Conservation (phyloP, 1,140 invertebrate species). For the Macrobrachium rosenbergii region DNA sequence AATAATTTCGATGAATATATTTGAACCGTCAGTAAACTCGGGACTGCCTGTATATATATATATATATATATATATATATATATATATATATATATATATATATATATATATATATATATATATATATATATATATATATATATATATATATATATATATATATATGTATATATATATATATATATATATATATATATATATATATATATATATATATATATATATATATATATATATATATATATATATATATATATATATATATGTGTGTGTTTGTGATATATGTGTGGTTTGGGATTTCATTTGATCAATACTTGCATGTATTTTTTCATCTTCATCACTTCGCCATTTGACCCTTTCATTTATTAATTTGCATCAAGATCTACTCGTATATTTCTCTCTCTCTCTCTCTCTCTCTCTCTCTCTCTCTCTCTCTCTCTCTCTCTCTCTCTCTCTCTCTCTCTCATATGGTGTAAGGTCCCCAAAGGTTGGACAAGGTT, state of each 20-base stretch:
- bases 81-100: too few relatives aligned
- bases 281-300: background rate
- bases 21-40: too few relatives aligned
- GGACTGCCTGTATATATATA: too few relatives aligned
- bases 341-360: background rate
- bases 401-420: background rate
- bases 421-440: background rate
- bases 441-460: background rate
- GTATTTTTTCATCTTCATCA: background rate
- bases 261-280: background rate
- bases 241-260: slow-evolving; percentile 8
- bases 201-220: background rate
- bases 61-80: too few relatives aligned
- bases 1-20: too few relatives aligned
- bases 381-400: background rate
- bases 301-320: background rate
- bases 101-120: too few relatives aligned
- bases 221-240: slow-evolving; percentile 11
- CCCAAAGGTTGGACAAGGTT: too few relatives aligned
- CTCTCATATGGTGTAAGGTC: too few relatives aligned
- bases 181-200: too few relatives aligned
- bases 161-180: too few relatives aligned
- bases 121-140: too few relatives aligned
- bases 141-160: too few relatives aligned
- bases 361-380: background rate